Conservation (phyloP, 2,113 vertebrate genomes). For the Tor tambroides region DNA sequence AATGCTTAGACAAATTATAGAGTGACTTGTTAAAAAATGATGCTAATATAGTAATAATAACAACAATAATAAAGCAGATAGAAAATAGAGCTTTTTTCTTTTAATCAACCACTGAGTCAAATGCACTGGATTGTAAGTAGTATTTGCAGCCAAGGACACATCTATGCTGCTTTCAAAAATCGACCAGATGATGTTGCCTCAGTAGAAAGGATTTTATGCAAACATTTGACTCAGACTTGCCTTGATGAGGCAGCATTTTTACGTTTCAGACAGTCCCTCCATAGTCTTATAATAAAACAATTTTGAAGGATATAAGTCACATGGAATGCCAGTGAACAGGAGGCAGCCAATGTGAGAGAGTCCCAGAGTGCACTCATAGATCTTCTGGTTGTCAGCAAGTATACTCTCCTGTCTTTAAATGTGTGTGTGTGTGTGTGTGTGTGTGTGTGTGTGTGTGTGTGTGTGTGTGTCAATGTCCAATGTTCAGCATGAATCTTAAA, state of each 20-base stretch:
- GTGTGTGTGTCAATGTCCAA: slow-evolving; percentile 1
- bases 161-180: neutral
- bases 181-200: neutral
- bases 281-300: neutral
- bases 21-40: neutral
- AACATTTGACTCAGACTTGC: neutral
- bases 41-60: neutral
- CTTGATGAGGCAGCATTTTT: neutral
- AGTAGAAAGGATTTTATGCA: slow-evolving; percentile 5
- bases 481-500: slow-evolving; percentile 32
- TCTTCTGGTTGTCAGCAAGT: slow-evolving; percentile 16
- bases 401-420: slow-evolving; percentile 4
- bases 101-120: neutral
- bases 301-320: neutral
- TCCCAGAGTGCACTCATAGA: neutral
- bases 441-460: neutral
- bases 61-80: neutral
- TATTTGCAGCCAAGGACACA: neutral
- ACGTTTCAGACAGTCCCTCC: neutral
- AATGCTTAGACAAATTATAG: neutral
- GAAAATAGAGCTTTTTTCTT: no score
- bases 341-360: neutral
- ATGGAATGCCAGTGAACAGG: neutral
- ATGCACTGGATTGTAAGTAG: neutral
- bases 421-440: neutral